A percentile compares a stretch with the other conserved stretches of the same genome.
Conservation (phyloP, 2,797 vertebrate genomes). For the Anableps anableps region DNA sequence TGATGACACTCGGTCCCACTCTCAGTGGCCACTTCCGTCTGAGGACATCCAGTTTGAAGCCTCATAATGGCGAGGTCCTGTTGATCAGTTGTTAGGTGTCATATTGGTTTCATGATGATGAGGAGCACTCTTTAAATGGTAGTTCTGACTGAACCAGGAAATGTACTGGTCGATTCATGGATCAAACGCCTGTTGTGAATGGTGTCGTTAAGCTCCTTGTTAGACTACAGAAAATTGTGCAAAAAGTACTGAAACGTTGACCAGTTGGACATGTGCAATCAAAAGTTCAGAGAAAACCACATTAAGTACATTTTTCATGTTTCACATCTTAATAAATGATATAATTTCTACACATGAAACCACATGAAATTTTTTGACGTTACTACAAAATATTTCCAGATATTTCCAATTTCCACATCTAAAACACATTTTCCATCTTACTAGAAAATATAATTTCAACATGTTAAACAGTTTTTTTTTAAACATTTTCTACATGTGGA, state of each 20-base stretch:
- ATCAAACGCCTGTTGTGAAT: background rate
- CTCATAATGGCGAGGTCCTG: no score
- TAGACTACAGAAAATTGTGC: background rate
- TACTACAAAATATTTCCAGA: no score
- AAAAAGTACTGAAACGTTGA: background rate
- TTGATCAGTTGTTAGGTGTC: no score
- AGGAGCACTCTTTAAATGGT: background rate
- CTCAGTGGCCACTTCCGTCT: no score
- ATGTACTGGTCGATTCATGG: background rate
- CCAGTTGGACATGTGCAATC: background rate
- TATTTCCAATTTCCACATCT: background rate
- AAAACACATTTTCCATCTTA: background rate
- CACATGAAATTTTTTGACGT: background rate
- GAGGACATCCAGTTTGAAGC: no score
- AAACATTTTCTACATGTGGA: background rate
- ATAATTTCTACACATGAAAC: background rate
- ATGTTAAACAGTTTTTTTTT: background rate
- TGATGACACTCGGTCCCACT: background rate
- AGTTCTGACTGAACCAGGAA: background rate
- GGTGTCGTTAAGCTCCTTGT: background rate
- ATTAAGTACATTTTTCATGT: no score
- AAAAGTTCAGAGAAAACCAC: no score
- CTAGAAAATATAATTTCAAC: background rate
- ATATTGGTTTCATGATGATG: no score
- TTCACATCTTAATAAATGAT: no score